A percentile compares a stretch with the other conserved stretches of the same genome.
These are phyloP conservation scores for Enteromius paludinosus DNA, from an alignment of 2,797 vertebrate species.

Conservation along the genomic window DNA sequence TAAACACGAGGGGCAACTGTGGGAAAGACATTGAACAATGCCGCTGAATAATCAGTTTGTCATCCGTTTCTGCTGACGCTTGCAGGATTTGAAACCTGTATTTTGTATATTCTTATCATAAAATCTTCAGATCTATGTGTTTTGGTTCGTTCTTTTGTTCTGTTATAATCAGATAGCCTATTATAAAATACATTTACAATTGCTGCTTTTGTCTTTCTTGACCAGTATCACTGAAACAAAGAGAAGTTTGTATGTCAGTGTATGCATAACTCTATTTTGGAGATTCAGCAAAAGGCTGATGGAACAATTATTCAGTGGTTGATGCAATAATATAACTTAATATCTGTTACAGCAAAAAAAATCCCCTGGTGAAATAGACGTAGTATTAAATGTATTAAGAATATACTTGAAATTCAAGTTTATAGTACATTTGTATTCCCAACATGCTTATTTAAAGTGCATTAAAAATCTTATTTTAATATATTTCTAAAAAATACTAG, in stretches of 20 bases:
- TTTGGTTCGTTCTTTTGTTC: neutral
- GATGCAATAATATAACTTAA: neutral
- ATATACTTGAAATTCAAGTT: too few relatives aligned
- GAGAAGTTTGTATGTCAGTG: neutral
- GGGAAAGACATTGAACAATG: neutral
- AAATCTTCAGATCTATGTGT: conserved; percentile 20
- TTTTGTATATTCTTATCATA: conserved; percentile 48
- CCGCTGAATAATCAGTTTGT: neutral
- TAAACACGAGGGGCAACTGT: neutral
- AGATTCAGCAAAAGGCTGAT: neutral
- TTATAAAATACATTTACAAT: neutral
- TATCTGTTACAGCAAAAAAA: neutral
- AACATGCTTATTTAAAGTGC: too few relatives aligned
- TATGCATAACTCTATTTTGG: neutral
- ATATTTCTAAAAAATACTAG: too few relatives aligned
- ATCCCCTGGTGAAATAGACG: too few relatives aligned
- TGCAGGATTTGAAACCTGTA: neutral
- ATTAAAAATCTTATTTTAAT: too few relatives aligned
- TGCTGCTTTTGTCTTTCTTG: neutral
- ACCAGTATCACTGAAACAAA: conserved; percentile 1
- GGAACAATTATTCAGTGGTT: neutral
- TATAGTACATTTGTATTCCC: too few relatives aligned
- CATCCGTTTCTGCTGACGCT: conserved; percentile 1
- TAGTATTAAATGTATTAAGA: too few relatives aligned
- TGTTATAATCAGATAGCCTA: neutral